phyloP scores from a whole-genome alignment of 2,797 vertebrate species.

The Anabas testudineus region DNA sequence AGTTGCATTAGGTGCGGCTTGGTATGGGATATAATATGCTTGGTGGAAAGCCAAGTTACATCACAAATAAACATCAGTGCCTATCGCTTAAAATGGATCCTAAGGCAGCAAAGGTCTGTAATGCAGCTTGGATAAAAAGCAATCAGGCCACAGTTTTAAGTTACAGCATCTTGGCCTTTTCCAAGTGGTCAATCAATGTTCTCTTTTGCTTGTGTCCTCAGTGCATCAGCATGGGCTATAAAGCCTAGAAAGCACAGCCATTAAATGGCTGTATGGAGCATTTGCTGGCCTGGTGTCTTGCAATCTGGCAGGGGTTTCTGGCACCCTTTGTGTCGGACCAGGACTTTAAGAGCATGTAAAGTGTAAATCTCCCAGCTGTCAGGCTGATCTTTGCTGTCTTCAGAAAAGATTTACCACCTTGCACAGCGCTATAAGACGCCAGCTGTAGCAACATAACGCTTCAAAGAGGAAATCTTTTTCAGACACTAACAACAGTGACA shows the following conservation, averaged over 20 bases:
- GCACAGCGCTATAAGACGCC: conserved; percentile 44
- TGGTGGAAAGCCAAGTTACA: conserved; percentile 31
- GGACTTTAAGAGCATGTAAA: conserved; percentile 76
- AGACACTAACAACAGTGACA: conserved; percentile 28
- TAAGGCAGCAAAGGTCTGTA: conserved; percentile 39
- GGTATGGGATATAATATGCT: conserved; percentile 5
- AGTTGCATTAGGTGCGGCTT: conserved; percentile 14
- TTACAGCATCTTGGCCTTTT: conserved; percentile 65
- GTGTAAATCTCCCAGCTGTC: conserved; percentile 72
- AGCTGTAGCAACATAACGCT: conserved; percentile 40
- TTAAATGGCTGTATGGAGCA: conserved; percentile 69
- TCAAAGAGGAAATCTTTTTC: conserved; percentile 40
- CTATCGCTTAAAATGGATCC: conserved; percentile 55
- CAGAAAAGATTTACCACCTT: conserved; percentile 61
- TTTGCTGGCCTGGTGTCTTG: conserved; percentile 66
- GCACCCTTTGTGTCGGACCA: conserved; percentile 58
- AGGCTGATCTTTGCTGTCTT: conserved; percentile 61
- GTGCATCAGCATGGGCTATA: conserved; percentile 67
- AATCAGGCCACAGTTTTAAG: conserved; percentile 67
- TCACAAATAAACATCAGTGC: conserved; percentile 47
- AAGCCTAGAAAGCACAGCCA: conserved; percentile 69
- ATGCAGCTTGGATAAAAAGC: conserved; percentile 59
- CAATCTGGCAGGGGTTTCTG: conserved; percentile 67
- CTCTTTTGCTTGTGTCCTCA: conserved; percentile 69
- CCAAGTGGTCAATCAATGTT: conserved; percentile 77